Evolutionary conservation across 2,113 vertebrate genomes (phyloP), one percentile per base, ranked within the genome.

Genomic region (Rafetus swinhoei): DNA sequence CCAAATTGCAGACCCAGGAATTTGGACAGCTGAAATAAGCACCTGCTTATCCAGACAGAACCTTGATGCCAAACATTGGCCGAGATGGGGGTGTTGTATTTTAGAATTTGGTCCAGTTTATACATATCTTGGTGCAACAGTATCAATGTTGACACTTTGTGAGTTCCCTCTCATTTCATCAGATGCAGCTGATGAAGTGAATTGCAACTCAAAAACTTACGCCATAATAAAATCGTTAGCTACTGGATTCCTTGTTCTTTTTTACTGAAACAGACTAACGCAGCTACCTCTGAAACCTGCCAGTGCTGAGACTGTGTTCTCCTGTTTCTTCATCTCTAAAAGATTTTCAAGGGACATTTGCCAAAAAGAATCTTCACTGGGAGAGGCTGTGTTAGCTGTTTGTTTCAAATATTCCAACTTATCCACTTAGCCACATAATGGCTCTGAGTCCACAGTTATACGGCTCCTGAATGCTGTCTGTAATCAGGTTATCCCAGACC

Each of bases 271-370:
- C 45, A 45, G 45, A 45, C 6, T 45, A 45, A 45, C 4, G 5
- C 45, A 45, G 45, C 45, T 45, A 45, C 45, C 6, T 45, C 45
- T 45, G 45, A 45, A 45, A 45, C 45, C 45, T 45, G 45, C 53
- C 39, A 84, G 11, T 90, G 81, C 50, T 87, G 72, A 59, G 19
- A 86, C 39, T 52, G 21, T 2, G 24, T 60, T 79, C 85, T 79
- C 16, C 13, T 27, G 1, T 21, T 87, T 85, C 76, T 79, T 11
- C 21, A 85, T 62, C 45, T 85, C 91, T 87, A 35, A 90, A 96
- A 94, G 27, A 79, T 13, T 91, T 97, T 87, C 93, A 92, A 90
- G 96, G 85, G 62, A 55, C 4, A 56, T 59, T 88, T 91, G 21
- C 53, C 90, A 93, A 90, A 90, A 93, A 95, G 53, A 1, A 11